A percentile compares a stretch with the other conserved stretches of the same genome.
phyloP scores from a whole-genome alignment of 2,113 vertebrate species.

The Phrynocephalus versicolor region DNA sequence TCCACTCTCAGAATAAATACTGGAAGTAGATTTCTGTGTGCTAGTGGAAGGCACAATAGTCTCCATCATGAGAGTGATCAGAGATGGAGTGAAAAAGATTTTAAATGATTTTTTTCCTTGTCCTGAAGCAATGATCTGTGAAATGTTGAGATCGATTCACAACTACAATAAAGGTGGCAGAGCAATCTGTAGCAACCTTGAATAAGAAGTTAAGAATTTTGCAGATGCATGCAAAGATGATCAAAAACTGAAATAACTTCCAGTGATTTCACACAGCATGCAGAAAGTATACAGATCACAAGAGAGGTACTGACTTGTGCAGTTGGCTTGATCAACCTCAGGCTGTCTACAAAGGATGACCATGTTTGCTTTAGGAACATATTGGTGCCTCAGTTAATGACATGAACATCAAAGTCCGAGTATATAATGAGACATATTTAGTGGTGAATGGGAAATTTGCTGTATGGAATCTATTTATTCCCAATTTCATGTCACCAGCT shows the following conservation, averaged over 20 bases:
- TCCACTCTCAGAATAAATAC: background rate
- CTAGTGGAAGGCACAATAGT: background rate
- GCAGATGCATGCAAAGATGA: background rate
- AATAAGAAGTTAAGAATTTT: background rate
- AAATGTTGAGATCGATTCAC: background rate
- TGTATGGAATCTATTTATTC: too few species aligned
- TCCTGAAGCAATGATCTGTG: background rate
- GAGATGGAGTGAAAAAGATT: background rate
- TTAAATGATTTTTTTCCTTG: background rate
- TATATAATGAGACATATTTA: slow-evolving; percentile 42
- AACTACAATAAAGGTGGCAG: background rate
- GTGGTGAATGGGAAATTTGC: too few species aligned
- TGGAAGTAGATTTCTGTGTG: background rate
- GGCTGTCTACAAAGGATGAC: slow-evolving; percentile 45
- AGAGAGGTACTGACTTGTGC: slow-evolving; percentile 25
- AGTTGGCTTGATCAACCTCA: slow-evolving; percentile 41
- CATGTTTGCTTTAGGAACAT: slow-evolving; percentile 37
- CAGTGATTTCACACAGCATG: slow-evolving; percentile 30
- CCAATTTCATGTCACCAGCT: too few species aligned
- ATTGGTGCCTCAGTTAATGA: slow-evolving; percentile 52
- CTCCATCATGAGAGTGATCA: background rate
- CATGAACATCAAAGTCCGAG: slow-evolving; percentile 26
- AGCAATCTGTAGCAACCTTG: background rate
- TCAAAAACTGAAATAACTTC: slow-evolving; percentile 31
- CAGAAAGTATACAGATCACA: slow-evolving; percentile 42